phyloP scores from a whole-genome alignment of 1,140 invertebrate genomes.

The Apis florea region DNA sequence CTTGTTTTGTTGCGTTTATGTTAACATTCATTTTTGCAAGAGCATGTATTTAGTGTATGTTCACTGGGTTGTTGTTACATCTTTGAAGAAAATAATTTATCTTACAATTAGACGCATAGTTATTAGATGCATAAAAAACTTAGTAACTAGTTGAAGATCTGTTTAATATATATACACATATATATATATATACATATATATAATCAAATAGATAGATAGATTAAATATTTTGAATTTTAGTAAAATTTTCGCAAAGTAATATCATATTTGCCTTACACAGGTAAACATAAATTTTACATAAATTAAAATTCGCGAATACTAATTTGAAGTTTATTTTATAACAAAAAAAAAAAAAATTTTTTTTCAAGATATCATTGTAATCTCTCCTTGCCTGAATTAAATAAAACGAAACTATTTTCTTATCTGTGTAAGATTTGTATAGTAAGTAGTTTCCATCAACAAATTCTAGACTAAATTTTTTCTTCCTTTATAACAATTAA shows the following conservation, averaged over 20 bases:
- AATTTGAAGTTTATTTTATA: background rate
- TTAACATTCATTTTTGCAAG: conserved; percentile 69
- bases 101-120: background rate
- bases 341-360: background rate
- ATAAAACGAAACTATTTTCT: background rate
- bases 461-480: conserved; percentile 4
- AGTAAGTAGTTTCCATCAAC: background rate
- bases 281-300: background rate
- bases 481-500: background rate
- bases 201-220: background rate
- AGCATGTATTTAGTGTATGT: conserved; percentile 70
- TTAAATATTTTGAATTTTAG: background rate
- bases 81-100: conserved; percentile 13
- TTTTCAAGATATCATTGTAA: background rate
- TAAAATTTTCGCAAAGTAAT: background rate
- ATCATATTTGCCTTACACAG: conserved; percentile 24
- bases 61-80: conserved; percentile 71
- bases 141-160: background rate
- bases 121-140: conserved; percentile 6
- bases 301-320: background rate
- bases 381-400: background rate
- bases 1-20: conserved; percentile 67
- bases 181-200: no score
- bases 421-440: conserved; percentile 34
- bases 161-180: no score